A percentile compares a stretch with the other conserved stretches of the same genome.
phyloP scores from a whole-genome alignment of 2,113 vertebrate species.

The Tretioscincus oriximinensis region DNA sequence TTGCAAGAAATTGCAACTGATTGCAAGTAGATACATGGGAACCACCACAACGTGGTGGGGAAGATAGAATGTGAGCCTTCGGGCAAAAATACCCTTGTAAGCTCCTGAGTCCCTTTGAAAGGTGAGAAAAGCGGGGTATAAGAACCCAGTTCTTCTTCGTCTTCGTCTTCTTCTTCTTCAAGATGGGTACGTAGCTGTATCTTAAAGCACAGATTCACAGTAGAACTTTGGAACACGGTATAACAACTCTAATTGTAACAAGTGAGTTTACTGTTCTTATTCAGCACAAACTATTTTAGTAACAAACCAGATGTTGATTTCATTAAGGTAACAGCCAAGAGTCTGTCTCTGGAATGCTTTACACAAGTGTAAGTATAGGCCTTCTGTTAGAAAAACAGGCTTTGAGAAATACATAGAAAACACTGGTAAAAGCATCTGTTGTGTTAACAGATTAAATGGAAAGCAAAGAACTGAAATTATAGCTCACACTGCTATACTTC shows the following conservation, averaged over 20 bases:
- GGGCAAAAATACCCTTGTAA: no score
- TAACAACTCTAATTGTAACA: background rate
- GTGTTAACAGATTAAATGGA: background rate
- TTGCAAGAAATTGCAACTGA: no score
- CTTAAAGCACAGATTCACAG: no score
- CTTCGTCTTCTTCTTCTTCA: no score
- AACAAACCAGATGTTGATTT: slow-evolving; percentile 16
- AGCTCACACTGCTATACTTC: background rate
- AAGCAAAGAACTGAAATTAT: slow-evolving; percentile 13
- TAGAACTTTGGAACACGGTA: no score
- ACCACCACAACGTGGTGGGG: no score
- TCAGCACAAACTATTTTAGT: background rate
- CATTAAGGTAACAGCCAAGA: slow-evolving; percentile 8
- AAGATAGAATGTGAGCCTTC: no score
- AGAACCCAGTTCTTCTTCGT: no score
- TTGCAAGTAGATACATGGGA: no score
- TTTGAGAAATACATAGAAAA: background rate
- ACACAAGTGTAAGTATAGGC: background rate
- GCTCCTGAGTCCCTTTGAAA: no score
- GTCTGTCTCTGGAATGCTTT: background rate
- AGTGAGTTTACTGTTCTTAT: background rate
- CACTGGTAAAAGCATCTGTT: background rate
- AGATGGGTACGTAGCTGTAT: no score
- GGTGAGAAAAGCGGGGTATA: no score
- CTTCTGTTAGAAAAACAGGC: background rate